Evolutionary conservation across 2,888 invertebrate species (phyloP).

Genomic region (Danaus chrysippus): DNA sequence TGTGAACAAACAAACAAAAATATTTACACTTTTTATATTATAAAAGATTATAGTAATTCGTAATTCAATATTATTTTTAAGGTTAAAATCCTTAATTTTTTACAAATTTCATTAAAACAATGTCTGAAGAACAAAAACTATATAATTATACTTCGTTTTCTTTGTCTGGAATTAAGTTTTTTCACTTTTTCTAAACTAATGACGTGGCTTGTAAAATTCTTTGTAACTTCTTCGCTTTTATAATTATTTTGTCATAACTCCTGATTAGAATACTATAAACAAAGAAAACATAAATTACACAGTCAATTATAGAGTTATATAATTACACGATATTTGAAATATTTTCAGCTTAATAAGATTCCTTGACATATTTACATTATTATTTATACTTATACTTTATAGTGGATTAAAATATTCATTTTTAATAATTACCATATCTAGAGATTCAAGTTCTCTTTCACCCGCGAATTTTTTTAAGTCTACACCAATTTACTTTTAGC

Average conservation of each 20-base stretch:
- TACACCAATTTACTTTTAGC: slow-evolving; percentile 11
- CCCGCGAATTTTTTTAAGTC: background rate
- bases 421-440: background rate
- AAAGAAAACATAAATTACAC: no score
- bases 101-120: background rate
- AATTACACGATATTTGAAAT: no score
- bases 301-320: no score
- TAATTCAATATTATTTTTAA: background rate
- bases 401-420: background rate
- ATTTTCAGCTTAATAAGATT: no score
- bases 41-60: no score
- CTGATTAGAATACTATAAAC: no score
- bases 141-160: background rate
- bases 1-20: no score
- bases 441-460: background rate
- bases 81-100: background rate
- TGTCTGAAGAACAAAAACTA: background rate
- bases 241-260: no score
- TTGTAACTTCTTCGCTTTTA: background rate
- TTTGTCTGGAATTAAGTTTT: background rate
- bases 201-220: background rate
- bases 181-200: background rate
- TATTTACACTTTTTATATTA: no score
- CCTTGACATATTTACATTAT: no score
- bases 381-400: no score